Conservation (phyloP, 2,797 vertebrate genomes). For the Perodicticus potto region DNA sequence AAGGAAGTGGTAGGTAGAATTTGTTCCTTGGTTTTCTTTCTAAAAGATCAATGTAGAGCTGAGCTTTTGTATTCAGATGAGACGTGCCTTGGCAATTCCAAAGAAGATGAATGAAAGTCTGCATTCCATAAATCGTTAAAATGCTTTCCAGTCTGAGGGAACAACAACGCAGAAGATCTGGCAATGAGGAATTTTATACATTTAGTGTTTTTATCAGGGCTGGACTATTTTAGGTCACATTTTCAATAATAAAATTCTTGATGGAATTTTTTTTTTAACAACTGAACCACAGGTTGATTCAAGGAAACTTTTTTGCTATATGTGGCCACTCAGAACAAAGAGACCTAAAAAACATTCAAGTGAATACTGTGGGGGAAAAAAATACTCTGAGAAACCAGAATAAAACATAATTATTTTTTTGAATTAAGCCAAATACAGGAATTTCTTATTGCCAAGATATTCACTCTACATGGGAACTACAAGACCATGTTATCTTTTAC, state of each 20-base stretch:
- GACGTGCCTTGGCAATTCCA: not conserved
- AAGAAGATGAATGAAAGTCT: not conserved
- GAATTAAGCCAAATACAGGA: not conserved
- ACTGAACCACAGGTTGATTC: not conserved
- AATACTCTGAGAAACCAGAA: not conserved
- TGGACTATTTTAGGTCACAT: not conserved
- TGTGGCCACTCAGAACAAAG: slow-evolving; percentile 4
- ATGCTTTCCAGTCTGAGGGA: not conserved
- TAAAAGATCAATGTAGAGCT: not conserved
- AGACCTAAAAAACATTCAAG: not conserved
- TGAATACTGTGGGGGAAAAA: not conserved
- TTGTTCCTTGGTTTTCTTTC: not conserved
- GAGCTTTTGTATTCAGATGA: slow-evolving; percentile 8
- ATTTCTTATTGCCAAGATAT: not conserved
- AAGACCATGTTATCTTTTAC: not conserved
- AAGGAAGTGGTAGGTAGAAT: not conserved
- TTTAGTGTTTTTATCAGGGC: not conserved
- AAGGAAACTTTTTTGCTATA: not conserved
- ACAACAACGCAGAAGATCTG: not conserved
- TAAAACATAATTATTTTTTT: slow-evolving; percentile 8
- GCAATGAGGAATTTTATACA: not conserved
- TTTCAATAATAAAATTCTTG: not conserved
- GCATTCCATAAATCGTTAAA: not conserved
- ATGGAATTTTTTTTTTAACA: not conserved
- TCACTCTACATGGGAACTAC: not conserved